These are phyloP conservation scores for Agriopis aurantiaria DNA, from an alignment of 2,888 invertebrate genomes.

Conservation along the genomic window DNA sequence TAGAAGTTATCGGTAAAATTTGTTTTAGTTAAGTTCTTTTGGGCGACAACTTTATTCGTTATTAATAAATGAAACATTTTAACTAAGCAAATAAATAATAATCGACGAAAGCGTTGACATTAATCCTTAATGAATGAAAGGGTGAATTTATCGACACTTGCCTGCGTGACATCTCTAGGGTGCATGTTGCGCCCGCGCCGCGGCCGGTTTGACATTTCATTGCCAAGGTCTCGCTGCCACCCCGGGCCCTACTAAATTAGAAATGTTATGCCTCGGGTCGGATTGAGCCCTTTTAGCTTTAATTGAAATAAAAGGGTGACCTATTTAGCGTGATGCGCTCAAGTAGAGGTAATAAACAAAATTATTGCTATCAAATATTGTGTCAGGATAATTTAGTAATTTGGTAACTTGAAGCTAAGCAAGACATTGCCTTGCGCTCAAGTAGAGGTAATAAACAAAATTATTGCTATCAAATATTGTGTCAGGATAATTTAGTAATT, in stretches of 20 bases:
- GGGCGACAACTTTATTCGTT: too few species aligned
- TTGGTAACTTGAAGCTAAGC: too few species aligned
- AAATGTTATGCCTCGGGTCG: constrained; percentile 42
- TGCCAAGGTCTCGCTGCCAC: constrained; percentile 64
- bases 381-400: too few species aligned
- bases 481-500: too few species aligned
- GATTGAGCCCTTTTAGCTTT: constrained; percentile 33
- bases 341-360: not conserved
- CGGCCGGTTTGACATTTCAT: constrained; percentile 70
- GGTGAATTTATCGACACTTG: too few species aligned
- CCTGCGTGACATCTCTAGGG: constrained; percentile 44
- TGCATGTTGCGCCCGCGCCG: constrained; percentile 46
- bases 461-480: not conserved
- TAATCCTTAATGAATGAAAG: too few species aligned
- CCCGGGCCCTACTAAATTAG: constrained; percentile 51
- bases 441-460: not conserved
- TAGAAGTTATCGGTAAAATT: constrained; percentile 1
- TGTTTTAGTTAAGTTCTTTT: not conserved
- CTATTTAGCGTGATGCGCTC: constrained; percentile 6
- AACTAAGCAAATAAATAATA: too few species aligned
- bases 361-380: not conserved
- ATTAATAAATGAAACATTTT: too few species aligned
- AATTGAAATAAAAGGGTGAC: constrained; percentile 27
- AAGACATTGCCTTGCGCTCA: too few species aligned
- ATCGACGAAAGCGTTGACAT: too few species aligned